Percentiles rank a stretch among this genome's conserved stretches.
Conservation (phyloP, 2,888 invertebrate species). For the Hyposoter didymator region DNA sequence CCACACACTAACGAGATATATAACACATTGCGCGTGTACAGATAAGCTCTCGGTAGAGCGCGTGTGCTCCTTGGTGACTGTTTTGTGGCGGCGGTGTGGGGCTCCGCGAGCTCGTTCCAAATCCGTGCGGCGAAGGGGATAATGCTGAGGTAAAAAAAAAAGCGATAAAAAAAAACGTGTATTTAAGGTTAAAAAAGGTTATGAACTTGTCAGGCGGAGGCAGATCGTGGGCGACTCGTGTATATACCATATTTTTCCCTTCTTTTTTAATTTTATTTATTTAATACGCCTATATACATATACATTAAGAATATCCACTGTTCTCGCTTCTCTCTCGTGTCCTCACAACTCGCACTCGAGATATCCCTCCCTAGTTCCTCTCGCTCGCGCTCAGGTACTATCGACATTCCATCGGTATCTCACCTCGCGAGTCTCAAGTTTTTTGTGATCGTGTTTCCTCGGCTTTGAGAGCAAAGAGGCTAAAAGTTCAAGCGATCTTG, state of each 20-base stretch:
- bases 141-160: constrained; percentile 74
- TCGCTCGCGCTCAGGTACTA: constrained; percentile 18
- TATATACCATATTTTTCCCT: neutral
- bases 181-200: constrained; percentile 80
- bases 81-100: constrained; percentile 68
- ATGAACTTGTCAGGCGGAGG: constrained; percentile 78
- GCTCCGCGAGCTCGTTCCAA: constrained; percentile 64
- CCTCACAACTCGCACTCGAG: constrained; percentile 14
- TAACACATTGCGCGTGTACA: neutral
- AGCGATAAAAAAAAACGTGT: constrained; percentile 13
- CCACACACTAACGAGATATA: constrained; percentile 13
- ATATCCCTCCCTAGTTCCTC: neutral
- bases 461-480: constrained; percentile 45
- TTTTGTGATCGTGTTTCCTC: constrained; percentile 30
- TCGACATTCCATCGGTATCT: constrained; percentile 62
- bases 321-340: constrained; percentile 26
- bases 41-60: constrained; percentile 16
- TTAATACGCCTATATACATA: neutral
- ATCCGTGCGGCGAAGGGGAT: constrained; percentile 70
- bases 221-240: constrained; percentile 10
- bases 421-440: constrained; percentile 48
- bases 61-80: constrained; percentile 31
- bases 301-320: neutral
- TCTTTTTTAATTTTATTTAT: neutral
- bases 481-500: constrained; percentile 48